Percentiles rank a stretch among this genome's conserved stretches.
Conservation (phyloP, 2,113 vertebrate genomes). For the Panthera leo region DNA sequence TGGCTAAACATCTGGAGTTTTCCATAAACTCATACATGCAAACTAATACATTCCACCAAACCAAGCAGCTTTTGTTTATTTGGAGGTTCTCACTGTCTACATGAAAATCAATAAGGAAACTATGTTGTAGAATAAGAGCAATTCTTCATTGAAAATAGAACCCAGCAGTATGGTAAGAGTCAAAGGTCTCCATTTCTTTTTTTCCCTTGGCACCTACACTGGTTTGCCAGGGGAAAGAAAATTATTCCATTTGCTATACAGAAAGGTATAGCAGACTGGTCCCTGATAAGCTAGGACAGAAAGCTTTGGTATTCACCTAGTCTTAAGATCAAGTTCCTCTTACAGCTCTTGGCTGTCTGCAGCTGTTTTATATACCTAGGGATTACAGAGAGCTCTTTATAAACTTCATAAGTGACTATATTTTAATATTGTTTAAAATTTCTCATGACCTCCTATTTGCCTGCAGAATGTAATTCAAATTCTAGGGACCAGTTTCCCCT, state of each 20-base stretch:
- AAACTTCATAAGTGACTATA: not conserved
- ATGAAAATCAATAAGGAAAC: slow-evolving; percentile 50
- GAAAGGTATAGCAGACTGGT: not conserved
- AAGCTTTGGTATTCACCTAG: not conserved
- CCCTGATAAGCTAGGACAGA: not conserved
- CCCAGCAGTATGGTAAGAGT: not conserved
- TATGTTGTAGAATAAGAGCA: slow-evolving; percentile 12
- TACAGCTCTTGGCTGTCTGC: not conserved
- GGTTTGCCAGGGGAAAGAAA: not conserved
- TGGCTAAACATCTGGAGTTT: not conserved
- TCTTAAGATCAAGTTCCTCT: not conserved
- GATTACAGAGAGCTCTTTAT: not conserved
- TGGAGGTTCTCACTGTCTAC: slow-evolving; percentile 42
- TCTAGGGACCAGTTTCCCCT: not conserved
- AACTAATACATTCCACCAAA: not conserved
- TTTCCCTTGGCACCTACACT: not conserved
- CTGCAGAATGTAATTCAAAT: not conserved
- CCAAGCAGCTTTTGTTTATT: not conserved
- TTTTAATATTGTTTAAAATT: slow-evolving; percentile 15
- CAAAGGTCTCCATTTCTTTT: not conserved
- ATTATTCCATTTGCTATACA: not conserved
- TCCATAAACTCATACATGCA: not conserved
- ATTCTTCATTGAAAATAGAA: slow-evolving; percentile 37
- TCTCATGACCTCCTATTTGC: not conserved
- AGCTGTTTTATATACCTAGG: not conserved